These are phyloP conservation scores for Axea sp. DNA, from an alignment of 2,888 invertebrate genomes.

Conservation along the genomic window DNA sequence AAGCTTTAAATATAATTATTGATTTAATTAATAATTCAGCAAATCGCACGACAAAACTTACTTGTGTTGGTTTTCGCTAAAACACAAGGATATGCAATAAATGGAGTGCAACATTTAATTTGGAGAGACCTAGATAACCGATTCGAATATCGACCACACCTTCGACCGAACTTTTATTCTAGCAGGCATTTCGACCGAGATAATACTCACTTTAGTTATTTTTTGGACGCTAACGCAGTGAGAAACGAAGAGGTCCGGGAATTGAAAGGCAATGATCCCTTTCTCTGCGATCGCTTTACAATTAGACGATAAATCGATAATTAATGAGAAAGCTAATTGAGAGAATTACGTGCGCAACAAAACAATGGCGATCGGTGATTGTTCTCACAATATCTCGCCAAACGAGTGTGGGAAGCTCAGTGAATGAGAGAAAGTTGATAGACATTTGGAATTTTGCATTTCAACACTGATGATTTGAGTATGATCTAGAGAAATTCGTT, in stretches of 20 bases:
- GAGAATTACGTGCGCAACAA: slow-evolving; percentile 71
- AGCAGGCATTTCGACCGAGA: slow-evolving; percentile 9
- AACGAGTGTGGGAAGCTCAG: slow-evolving; percentile 75
- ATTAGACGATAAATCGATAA: slow-evolving; percentile 77
- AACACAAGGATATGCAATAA: no score
- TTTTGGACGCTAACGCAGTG: slow-evolving; percentile 33
- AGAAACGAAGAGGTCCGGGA: slow-evolving; percentile 22
- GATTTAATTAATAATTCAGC: no score
- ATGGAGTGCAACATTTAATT: slow-evolving; percentile 29
- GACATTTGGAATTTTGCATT: slow-evolving; percentile 61
- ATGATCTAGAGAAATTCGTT: slow-evolving; percentile 29
- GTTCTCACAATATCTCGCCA: slow-evolving; percentile 65
- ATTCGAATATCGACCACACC: slow-evolving; percentile 43
- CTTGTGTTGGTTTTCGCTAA: no score
- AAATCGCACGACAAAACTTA: no score
- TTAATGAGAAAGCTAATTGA: slow-evolving; percentile 77
- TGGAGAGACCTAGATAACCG: slow-evolving; percentile 22
- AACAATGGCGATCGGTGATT: slow-evolving; percentile 73
- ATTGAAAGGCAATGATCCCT: slow-evolving; percentile 56
- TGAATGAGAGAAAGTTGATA: slow-evolving; percentile 72
- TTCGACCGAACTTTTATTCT: slow-evolving; percentile 37
- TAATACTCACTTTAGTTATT: slow-evolving; percentile 46
- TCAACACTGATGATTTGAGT: slow-evolving; percentile 48
- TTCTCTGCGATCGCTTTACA: slow-evolving; percentile 65
- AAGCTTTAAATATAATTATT: no score